Percentiles rank a stretch among this genome's conserved stretches.
phyloP scores from a whole-genome alignment of 2,797 vertebrate genomes.

The Macropodus opercularis region DNA sequence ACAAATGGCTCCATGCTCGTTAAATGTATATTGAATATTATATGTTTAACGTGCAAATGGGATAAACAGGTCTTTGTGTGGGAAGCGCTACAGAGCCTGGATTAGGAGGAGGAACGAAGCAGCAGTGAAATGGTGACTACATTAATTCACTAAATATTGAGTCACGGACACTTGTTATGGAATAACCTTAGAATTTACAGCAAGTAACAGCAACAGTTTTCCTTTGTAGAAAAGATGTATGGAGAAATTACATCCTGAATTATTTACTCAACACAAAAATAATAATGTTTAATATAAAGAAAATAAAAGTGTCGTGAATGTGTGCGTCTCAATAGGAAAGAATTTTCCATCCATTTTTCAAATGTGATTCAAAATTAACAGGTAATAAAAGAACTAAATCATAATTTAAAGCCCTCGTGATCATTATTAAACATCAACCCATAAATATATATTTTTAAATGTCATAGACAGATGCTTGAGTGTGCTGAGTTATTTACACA shows the following conservation, averaged over 20 bases:
- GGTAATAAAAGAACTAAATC: too few species aligned
- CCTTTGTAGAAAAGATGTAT: constrained; percentile 5
- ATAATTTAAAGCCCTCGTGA: background rate
- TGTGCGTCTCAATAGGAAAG: too few species aligned
- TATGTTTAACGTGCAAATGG: too few species aligned
- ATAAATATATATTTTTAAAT: too few species aligned
- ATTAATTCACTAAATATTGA: constrained; percentile 26
- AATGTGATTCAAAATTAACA: too few species aligned
- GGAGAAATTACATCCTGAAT: background rate
- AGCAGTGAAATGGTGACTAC: constrained; percentile 12
- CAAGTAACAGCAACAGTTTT: constrained; percentile 9
- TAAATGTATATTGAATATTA: too few species aligned
- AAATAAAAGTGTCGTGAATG: too few species aligned
- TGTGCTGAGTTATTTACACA: background rate
- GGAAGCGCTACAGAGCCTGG: constrained; percentile 1
- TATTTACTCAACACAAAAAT: too few species aligned
- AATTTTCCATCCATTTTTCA: too few species aligned
- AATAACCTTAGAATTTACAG: constrained; percentile 35
- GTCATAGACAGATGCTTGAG: too few species aligned
- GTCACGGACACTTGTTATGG: constrained; percentile 28
- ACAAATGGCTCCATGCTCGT: constrained; percentile 12
- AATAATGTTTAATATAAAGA: too few species aligned
- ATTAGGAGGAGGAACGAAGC: constrained; percentile 1
- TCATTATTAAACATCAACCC: background rate
- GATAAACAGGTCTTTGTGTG: too few species aligned